Evolutionary conservation across 2,113 vertebrate genomes (phyloP), one percentile per base, ranked within the genome.

Genomic region (Rhinichthys klamathensis): DNA sequence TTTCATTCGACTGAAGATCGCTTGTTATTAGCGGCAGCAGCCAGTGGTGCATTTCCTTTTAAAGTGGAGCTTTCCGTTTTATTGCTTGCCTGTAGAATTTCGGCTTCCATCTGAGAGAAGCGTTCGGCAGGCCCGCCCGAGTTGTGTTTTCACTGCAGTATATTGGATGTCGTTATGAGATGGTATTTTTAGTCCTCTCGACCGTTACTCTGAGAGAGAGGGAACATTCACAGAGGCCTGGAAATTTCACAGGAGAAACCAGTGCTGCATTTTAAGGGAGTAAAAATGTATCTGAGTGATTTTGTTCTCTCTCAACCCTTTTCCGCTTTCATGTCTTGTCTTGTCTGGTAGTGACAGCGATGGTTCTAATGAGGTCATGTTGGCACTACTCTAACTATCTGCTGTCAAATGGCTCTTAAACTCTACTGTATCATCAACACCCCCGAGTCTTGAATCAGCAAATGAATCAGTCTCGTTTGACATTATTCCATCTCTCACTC

Each of bases 301-400:
- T 30, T 13, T 6, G 25, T n/a, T 82, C 15, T 23, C 23, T 51
- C 35, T 84, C 35, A 41, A 23, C 56, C n/a, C 30, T 30, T 75
- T 70, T 51, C 27, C 15, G 81, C 51, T 30, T 18, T 72, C 44
- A 35, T 27, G 2, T 58, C 46, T 72, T 61, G 51, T 49, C 49
- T 75, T 18, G 27, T 74, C 63, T 79, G 23, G 44, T 46, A n/a
- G 49, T 89, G 89, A 89, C 90, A 85, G 78, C 86, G 88, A 91
- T 91, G 83, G 88, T 58, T 85, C 82, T 90, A 91, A 92, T 69
- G 38, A 88, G 89, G 83, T 86, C 58, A 67, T 70, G 83, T 18
- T 54, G 73, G 84, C 84, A 70, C 0, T 73, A 25, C 69, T 78
- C 80, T 78, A 25, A 63, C 84, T 58, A 60, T 84, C 78, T 2